These are phyloP conservation scores for Melanostigma gelatinosum DNA, from an alignment of 2,113 vertebrate genomes.

Conservation along the genomic window DNA sequence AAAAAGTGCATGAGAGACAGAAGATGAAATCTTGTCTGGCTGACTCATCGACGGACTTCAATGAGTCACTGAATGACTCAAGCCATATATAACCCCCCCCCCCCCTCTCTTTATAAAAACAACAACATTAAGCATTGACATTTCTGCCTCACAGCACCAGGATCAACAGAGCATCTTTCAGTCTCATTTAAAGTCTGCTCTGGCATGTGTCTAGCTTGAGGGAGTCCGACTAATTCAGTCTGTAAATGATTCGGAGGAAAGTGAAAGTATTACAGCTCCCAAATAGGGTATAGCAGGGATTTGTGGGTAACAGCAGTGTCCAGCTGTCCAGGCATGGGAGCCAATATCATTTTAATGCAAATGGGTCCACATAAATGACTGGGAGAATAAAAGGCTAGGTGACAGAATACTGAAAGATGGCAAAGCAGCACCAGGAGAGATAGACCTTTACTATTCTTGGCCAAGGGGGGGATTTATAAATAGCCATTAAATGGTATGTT, in stretches of 20 bases:
- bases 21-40: constrained; percentile 5
- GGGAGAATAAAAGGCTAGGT: constrained; percentile 48
- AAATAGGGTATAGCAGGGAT: constrained; percentile 52
- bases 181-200: constrained; percentile 65
- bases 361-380: constrained; percentile 52
- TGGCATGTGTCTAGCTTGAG: constrained; percentile 61
- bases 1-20: constrained; percentile 19
- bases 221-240: constrained; percentile 66
- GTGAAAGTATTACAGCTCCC: constrained; percentile 64
- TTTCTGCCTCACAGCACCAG: constrained; percentile 33
- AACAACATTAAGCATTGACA: constrained; percentile 48
- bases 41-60: constrained; percentile 29
- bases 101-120: constrained; percentile 29
- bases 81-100: constrained; percentile 34
- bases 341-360: constrained; percentile 73
- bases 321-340: constrained; percentile 61
- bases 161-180: constrained; percentile 27
- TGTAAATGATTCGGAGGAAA: constrained; percentile 66
- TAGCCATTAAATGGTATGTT: constrained; percentile 48
- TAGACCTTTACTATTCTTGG: constrained; percentile 39
- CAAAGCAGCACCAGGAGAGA: constrained; percentile 39
- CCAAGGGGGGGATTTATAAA: constrained; percentile 38
- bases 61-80: constrained; percentile 18
- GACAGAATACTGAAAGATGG: constrained; percentile 42
- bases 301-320: constrained; percentile 57